Evolutionary conservation across 1,140 invertebrate genomes (phyloP).

Genomic region (Neodiprion lecontei): DNA sequence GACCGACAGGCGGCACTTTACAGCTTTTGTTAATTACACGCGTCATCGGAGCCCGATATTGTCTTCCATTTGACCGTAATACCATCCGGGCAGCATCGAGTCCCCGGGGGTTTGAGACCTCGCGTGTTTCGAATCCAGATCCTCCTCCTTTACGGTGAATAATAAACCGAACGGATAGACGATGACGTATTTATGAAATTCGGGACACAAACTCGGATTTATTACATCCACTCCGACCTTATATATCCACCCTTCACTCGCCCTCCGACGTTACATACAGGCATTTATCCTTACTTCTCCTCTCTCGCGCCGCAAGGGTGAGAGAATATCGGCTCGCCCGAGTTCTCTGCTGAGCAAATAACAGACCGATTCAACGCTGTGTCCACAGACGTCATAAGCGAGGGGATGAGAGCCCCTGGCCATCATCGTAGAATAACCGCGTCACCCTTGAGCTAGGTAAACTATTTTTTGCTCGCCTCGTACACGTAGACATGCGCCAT

Average conservation of each 20-base stretch:
- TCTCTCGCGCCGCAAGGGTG: not conserved
- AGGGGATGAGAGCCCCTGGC: too few relatives aligned
- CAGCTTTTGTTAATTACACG: too few relatives aligned
- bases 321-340: too few relatives aligned
- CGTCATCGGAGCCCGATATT: too few relatives aligned
- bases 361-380: too few relatives aligned
- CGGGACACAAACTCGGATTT: not conserved
- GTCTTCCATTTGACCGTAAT: too few relatives aligned
- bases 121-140: too few relatives aligned
- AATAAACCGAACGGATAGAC: not conserved
- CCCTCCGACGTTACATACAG: not conserved
- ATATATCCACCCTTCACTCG: not conserved
- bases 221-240: not conserved
- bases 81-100: too few relatives aligned
- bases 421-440: not conserved
- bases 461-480: not conserved
- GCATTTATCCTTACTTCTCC: not conserved
- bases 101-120: too few relatives aligned
- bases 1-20: too few relatives aligned
- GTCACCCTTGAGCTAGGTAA: not conserved
- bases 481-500: not conserved
- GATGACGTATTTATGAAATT: constrained; percentile 6
- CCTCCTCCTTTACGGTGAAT: not conserved
- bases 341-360: too few relatives aligned
- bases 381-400: too few relatives aligned